phyloP scores from a whole-genome alignment of 2,113 vertebrate genomes.

The Cinclus mexicanus region DNA sequence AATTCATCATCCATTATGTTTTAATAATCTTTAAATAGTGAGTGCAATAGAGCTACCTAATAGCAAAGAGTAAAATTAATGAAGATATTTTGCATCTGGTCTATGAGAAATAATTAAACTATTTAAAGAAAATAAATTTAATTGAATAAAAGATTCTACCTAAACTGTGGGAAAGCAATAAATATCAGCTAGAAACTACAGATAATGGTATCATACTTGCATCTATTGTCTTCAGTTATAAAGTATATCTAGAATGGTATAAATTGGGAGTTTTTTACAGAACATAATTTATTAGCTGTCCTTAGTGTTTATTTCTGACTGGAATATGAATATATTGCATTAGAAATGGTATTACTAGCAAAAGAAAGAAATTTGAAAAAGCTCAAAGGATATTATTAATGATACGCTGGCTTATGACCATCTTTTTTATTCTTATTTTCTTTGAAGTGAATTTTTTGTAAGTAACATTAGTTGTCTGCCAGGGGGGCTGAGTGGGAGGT shows the following conservation, averaged over 20 bases:
- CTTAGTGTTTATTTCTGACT: conserved; percentile 24
- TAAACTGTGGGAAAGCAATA: neutral
- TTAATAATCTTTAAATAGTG: conserved; percentile 57
- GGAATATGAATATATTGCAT: neutral
- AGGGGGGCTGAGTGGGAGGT: neutral
- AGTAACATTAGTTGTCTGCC: neutral
- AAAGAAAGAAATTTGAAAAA: neutral
- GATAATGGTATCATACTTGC: neutral
- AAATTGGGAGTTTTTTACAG: neutral
- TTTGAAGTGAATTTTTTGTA: conserved; percentile 18
- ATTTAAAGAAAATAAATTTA: conserved; percentile 11
- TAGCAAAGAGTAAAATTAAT: conserved; percentile 23
- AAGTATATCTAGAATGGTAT: neutral
- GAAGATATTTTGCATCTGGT: conserved; percentile 1
- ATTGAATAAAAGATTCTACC: neutral
- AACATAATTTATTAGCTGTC: conserved; percentile 14
- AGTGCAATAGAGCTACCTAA: conserved; percentile 20
- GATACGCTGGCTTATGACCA: neutral
- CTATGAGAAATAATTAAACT: conserved; percentile 4
- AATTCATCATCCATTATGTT: conserved; percentile 38
- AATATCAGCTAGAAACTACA: neutral
- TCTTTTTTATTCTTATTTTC: neutral
- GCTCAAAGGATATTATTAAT: neutral
- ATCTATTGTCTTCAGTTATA: neutral
- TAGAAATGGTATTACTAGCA: neutral